These are phyloP conservation scores for Sphaeramia orbicularis DNA, from an alignment of 2,797 vertebrate species.

Conservation along the genomic window DNA sequence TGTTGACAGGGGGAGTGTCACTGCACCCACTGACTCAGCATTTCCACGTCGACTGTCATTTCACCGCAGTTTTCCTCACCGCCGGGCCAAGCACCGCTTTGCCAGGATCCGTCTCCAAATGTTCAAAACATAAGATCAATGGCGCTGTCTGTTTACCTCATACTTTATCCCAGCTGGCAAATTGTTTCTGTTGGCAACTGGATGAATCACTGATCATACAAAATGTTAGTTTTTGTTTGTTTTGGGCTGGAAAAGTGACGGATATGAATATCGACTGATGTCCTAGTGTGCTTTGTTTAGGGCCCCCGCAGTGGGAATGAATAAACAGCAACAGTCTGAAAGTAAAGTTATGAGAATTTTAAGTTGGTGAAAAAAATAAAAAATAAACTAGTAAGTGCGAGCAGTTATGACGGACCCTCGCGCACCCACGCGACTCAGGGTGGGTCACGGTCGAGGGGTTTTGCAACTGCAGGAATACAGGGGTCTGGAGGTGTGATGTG, in stretches of 20 bases:
- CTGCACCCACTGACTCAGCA: slow-evolving; percentile 68
- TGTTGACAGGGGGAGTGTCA: slow-evolving; percentile 51
- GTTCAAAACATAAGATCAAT: slow-evolving; percentile 45
- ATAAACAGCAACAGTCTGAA: too few species aligned
- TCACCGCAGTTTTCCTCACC: slow-evolving; percentile 32
- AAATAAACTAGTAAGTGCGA: too few species aligned
- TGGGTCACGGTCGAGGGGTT: too few species aligned
- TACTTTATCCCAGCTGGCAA: slow-evolving; percentile 38
- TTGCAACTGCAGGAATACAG: too few species aligned
- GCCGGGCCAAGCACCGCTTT: slow-evolving; percentile 37
- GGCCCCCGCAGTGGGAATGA: slow-evolving; percentile 1
- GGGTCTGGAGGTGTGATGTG: too few species aligned
- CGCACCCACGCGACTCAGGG: too few species aligned
- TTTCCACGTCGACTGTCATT: slow-evolving; percentile 48
- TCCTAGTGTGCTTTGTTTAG: slow-evolving; percentile 20
- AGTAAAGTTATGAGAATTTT: too few species aligned
- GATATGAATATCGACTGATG: slow-evolving; percentile 25
- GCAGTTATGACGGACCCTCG: too few species aligned
- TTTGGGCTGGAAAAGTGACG: background rate
- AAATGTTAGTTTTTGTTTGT: slow-evolving; percentile 27
- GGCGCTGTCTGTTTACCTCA: slow-evolving; percentile 48
- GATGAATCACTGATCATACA: slow-evolving; percentile 29
- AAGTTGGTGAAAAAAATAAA: too few species aligned
- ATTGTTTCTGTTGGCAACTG: slow-evolving; percentile 40
- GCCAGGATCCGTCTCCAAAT: slow-evolving; percentile 47